Evolutionary conservation across 2,113 vertebrate genomes (phyloP).

Genomic region (Pseudolaguvia tuberculata): DNA sequence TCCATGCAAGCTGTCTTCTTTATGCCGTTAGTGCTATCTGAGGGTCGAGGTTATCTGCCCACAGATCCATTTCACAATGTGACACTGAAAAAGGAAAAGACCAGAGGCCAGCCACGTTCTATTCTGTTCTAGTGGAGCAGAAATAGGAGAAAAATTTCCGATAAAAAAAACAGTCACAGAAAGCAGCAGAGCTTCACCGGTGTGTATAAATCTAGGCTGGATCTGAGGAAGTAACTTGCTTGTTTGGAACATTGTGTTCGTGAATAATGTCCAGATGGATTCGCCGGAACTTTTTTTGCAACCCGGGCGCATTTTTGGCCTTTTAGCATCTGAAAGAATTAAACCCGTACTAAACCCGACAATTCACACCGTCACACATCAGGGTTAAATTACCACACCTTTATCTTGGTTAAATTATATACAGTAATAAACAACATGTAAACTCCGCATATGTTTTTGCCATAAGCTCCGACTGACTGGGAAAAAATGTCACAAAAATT

Average conservation of each 20-base stretch:
- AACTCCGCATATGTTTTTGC: no score
- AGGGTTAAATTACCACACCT: no score
- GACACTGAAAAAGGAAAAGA: not conserved
- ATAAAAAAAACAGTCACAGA: not conserved
- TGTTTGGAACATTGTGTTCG: not conserved
- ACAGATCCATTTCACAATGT: not conserved
- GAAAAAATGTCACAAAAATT: no score
- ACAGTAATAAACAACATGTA: no score
- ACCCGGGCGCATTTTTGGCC: no score
- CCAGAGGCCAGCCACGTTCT: not conserved
- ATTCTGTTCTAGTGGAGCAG: not conserved
- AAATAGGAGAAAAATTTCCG: no score
- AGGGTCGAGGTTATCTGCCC: not conserved
- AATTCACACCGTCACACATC: no score
- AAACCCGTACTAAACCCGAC: no score
- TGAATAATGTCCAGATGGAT: not conserved
- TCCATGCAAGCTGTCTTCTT: slow-evolving; percentile 4
- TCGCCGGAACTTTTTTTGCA: no score
- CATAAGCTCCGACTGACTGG: no score
- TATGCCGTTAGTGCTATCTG: not conserved
- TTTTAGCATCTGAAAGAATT: no score
- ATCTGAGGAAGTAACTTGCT: not conserved
- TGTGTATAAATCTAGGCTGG: not conserved
- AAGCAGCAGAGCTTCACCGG: not conserved
- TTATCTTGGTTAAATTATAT: no score